Evolutionary conservation across 2,113 vertebrate species (phyloP), one percentile per base, ranked within the genome.

Genomic region (Brachyhypopomus gauderio): DNA sequence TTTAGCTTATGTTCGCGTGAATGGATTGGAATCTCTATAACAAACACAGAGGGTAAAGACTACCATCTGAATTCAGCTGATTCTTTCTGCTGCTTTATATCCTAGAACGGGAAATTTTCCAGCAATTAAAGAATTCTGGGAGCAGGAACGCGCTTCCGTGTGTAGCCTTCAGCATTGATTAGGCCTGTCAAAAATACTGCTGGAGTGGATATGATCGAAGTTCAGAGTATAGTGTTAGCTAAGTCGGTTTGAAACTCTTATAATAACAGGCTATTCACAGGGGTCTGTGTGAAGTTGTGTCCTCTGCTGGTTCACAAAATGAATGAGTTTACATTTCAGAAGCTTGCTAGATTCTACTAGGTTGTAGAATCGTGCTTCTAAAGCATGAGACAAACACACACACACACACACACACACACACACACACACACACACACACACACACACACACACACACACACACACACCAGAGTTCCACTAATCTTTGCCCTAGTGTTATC

Each of bases 21-120:
- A n/a, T 82, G 67, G 52, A 66, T 80, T 48, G 78, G 80, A 83
- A 84, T 85, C 59, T 80, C 36, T 78, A 63, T 69, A 41, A 73
- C 64, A 81, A 73, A 58, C 78, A 60, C 30, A 9, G 52, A 7
- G 27, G 2, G 6, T 59, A 45, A 22, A 59, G 52, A 20, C 17
- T 16, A 34, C 59, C 69, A 38, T 8, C 58, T 55, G 6, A 70
- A n/a, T n/a, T n/a, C n/a, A 11, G 19, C 2, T 14, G 19, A 36
- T 59, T 55, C 5, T 5, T 20, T 2, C 19, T 36, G 27, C 16
- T 34, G 36, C 25, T 8, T 5, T 5, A n/a, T 36, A 7, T 14
- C 23, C 23, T 20, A 48, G 30, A 30, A 30, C 1, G 30, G 30
- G 30, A 41, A 41, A 41, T 41, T 41, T 6, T 1, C 41, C 41